Conservation (phyloP, 2,888 invertebrate genomes). For the Monoplex corrugatus region DNA sequence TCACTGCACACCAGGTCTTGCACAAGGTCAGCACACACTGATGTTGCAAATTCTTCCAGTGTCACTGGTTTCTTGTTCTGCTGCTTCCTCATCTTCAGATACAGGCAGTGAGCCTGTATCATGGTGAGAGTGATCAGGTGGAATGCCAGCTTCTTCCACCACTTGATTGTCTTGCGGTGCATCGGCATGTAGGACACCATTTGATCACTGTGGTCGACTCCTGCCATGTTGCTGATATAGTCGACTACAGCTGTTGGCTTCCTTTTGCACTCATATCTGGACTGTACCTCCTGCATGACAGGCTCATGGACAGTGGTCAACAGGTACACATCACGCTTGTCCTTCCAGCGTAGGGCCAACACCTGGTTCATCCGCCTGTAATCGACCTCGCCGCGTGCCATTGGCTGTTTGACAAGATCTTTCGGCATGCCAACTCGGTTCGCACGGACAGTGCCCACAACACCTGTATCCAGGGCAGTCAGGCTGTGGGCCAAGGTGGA, state of each 20-base stretch:
- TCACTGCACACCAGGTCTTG: too few species aligned
- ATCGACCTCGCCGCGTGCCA: not conserved
- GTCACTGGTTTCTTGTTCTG: too few species aligned
- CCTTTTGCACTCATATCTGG: conserved; percentile 24
- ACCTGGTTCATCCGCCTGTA: not conserved
- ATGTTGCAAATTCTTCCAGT: too few species aligned
- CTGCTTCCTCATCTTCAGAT: too few species aligned
- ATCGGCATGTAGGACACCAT: conserved; percentile 38
- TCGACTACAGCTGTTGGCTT: conserved; percentile 43
- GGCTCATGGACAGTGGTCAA: not conserved
- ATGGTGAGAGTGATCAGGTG: conserved; percentile 42
- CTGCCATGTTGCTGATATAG: conserved; percentile 46
- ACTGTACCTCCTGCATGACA: not conserved
- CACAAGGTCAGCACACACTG: too few species aligned
- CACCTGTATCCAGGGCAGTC: conserved; percentile 23
- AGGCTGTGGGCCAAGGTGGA: conserved; percentile 17
- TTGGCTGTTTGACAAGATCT: not conserved
- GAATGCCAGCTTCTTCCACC: conserved; percentile 49
- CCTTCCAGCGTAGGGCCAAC: conserved; percentile 32
- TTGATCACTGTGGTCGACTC: conserved; percentile 44
- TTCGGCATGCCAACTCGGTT: conserved; percentile 42
- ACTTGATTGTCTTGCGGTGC: conserved; percentile 47
- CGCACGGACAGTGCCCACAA: conserved; percentile 42
- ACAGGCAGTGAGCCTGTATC: too few species aligned
- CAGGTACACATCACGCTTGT: conserved; percentile 42